These are phyloP conservation scores for Brenthis ino DNA, from an alignment of 2,888 invertebrate genomes.

Conservation along the genomic window DNA sequence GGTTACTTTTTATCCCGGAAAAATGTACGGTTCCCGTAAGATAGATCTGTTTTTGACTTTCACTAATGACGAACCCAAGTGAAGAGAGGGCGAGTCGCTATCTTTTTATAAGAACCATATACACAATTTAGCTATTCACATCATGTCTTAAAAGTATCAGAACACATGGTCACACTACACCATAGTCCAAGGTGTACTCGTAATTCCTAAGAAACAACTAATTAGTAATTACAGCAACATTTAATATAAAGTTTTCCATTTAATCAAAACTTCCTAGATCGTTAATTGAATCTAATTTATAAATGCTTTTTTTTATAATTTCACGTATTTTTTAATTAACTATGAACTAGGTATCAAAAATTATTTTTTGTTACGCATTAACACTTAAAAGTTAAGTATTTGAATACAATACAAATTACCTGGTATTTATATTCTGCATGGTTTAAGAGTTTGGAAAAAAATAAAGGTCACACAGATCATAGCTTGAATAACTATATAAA, in stretches of 20 bases:
- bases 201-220: slow-evolving; percentile 3
- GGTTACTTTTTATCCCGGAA: too few relatives aligned
- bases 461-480: slow-evolving; percentile 1
- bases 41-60: too few relatives aligned
- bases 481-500: neutral
- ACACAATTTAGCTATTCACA: too few relatives aligned
- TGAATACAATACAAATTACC: slow-evolving; percentile 27
- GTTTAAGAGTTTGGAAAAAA: slow-evolving; percentile 5
- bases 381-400: slow-evolving; percentile 12
- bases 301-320: slow-evolving; percentile 18
- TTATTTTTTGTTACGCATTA: slow-evolving; percentile 11
- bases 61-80: too few relatives aligned
- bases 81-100: too few relatives aligned
- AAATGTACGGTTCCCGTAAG: too few relatives aligned
- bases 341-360: slow-evolving; percentile 15
- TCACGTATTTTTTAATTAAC: slow-evolving; percentile 24
- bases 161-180: slow-evolving; percentile 5
- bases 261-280: slow-evolving; percentile 25
- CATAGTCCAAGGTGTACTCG: slow-evolving; percentile 10
- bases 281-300: slow-evolving; percentile 29
- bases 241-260: slow-evolving; percentile 17
- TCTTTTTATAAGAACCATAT: too few relatives aligned
- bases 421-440: neutral
- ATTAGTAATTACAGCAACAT: slow-evolving; percentile 12
- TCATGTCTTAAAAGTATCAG: too few relatives aligned